Evolutionary conservation across 1,140 invertebrate genomes (phyloP), one percentile per base, ranked within the genome.

Genomic region (Periplaneta americana): DNA sequence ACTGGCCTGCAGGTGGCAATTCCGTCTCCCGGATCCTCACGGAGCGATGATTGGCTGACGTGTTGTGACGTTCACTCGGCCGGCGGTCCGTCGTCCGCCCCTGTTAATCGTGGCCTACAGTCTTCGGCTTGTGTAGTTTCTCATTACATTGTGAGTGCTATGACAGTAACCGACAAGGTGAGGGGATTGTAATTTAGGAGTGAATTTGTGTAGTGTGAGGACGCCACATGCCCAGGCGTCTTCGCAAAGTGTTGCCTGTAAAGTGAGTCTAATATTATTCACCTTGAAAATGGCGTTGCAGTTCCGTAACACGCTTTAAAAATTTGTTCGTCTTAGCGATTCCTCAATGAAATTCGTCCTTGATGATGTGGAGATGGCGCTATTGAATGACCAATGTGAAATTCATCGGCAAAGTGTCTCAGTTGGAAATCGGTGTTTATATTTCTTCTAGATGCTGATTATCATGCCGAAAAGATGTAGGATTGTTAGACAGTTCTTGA

Each of bases 21-120:
- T 18, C 78, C 36, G 36, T 79, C 78, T 79, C 78, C 78, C 78
- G 78, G 78, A 79, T 79, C 34, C 48, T 77, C 36, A 36, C 35
- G 6, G 22, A 66, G n/a, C 28, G 8, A 22, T 66, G 48, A 66
- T 66, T 66, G 48, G 48, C 28, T 66, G 78, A 32, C n/a, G 35
- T 28, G 36, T 13, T 79, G 32, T 66, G 78, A 34, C 75, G 35
- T 79, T 75, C 11, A 28, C 78, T 36, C 32, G 28, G 78, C 36
- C 17, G 36, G 36, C 78, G 31, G 9, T 79, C n/a, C 75, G 34
- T 37, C 75, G 75, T 22, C 15, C 18, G 34, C 34, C 33, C 75
- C 33, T 18, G 34, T 34, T 77, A n/a, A 37, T 37, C 17, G 34
- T 77, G 34, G 34, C 75, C 31, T 8, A 37, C 75, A 34, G 18